Conservation (phyloP, 1,140 invertebrate species). For the Drosophila athabasca region DNA sequence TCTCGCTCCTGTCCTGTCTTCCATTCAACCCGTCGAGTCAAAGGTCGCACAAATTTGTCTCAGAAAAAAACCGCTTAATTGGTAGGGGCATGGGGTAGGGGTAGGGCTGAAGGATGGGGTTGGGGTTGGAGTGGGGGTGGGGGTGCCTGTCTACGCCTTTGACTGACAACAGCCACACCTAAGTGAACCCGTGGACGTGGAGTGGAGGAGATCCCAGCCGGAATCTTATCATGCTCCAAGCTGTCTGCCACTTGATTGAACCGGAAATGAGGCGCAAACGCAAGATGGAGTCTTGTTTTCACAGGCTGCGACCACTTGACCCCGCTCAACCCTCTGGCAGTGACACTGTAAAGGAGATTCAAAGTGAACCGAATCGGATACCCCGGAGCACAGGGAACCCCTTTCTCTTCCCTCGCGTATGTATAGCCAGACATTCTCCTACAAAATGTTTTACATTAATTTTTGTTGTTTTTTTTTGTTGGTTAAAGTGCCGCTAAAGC, state of each 20-base stretch:
- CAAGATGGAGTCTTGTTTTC: slow-evolving; percentile 63
- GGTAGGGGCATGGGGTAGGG: slow-evolving; percentile 27
- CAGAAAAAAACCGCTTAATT: slow-evolving; percentile 72
- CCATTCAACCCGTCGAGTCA: slow-evolving; percentile 47
- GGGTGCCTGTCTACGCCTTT: slow-evolving; percentile 65
- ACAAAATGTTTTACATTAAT: slow-evolving; percentile 77
- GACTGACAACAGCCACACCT: slow-evolving; percentile 79
- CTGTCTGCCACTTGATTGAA: slow-evolving; percentile 67
- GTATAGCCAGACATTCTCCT: not conserved
- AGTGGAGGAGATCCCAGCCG: not conserved
- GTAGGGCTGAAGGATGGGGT: not conserved
- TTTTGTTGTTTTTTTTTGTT: slow-evolving; percentile 17
- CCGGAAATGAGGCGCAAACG: slow-evolving; percentile 71
- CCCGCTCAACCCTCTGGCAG: slow-evolving; percentile 53
- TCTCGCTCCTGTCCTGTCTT: too few species aligned
- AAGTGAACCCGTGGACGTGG: slow-evolving; percentile 47
- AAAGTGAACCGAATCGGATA: slow-evolving; percentile 63
- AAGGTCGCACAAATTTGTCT: slow-evolving; percentile 80
- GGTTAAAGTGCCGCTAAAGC: slow-evolving; percentile 46
- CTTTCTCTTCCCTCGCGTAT: slow-evolving; percentile 5
- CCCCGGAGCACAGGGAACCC: slow-evolving; percentile 22
- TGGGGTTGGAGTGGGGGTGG: not conserved
- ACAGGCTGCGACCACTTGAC: slow-evolving; percentile 76
- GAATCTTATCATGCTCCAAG: slow-evolving; percentile 46
- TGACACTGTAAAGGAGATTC: slow-evolving; percentile 63